Evolutionary conservation across 2,797 vertebrate genomes (phyloP).

Genomic region (Distichodus sexfasciatus): DNA sequence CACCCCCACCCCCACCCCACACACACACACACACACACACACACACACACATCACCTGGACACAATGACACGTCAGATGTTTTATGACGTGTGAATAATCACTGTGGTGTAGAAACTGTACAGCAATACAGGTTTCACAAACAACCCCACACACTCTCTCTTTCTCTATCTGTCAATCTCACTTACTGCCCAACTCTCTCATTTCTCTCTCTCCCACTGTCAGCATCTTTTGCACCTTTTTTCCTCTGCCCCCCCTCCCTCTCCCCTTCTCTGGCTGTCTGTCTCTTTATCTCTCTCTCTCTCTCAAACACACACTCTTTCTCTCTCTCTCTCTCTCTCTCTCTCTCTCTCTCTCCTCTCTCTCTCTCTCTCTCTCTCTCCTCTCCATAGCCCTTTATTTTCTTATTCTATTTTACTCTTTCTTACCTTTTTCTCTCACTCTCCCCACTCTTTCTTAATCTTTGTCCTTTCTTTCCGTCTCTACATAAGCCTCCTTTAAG

Average conservation of each 20-base stretch:
- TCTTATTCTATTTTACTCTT: background rate
- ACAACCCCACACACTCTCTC: background rate
- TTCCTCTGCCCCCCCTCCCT: too few species aligned
- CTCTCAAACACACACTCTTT: background rate
- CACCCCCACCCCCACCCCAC: too few species aligned
- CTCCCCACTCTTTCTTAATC: conserved; percentile 5
- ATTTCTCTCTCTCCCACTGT: background rate
- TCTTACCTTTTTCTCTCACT: background rate
- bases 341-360: background rate
- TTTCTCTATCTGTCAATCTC: too few species aligned
- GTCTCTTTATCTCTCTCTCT: background rate
- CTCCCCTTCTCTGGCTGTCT: conserved; percentile 4
- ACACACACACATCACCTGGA: too few species aligned
- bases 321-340: background rate
- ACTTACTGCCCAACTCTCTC: background rate
- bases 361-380: background rate
- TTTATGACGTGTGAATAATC: too few species aligned
- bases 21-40: too few species aligned
- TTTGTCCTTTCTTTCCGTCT: conserved; percentile 4
- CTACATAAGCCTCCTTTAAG: too few species aligned
- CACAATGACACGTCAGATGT: too few species aligned
- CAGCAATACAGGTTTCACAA: too few species aligned
- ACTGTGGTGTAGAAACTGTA: too few species aligned
- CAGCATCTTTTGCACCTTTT: too few species aligned
- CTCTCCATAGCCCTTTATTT: too few species aligned